Conservation (phyloP, 1,140 invertebrate species). For the Notospermus geniculatus region DNA sequence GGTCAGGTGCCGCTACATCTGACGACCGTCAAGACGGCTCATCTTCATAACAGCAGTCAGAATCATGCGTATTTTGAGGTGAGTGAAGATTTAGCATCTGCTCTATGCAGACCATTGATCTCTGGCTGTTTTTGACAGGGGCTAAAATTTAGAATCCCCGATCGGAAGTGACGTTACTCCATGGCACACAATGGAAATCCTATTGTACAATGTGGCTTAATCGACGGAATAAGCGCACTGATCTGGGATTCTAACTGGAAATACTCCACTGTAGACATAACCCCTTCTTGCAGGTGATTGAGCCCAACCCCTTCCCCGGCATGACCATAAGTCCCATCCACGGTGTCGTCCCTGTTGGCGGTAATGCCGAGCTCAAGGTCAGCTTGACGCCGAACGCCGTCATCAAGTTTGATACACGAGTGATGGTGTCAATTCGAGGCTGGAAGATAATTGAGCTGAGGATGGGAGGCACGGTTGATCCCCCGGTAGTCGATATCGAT, state of each 20-base stretch:
- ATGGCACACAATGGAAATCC: too few relatives aligned
- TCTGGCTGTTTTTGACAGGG: too few relatives aligned
- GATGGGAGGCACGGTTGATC: slow-evolving; percentile 52
- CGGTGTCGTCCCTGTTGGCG: slow-evolving; percentile 53
- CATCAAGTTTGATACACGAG: slow-evolving; percentile 54
- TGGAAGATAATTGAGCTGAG: slow-evolving; percentile 48
- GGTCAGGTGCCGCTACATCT: slow-evolving; percentile 52
- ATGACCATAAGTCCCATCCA: slow-evolving; percentile 46
- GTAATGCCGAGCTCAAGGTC: slow-evolving; percentile 43
- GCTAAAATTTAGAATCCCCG: too few relatives aligned
- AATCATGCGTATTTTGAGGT: slow-evolving; percentile 57
- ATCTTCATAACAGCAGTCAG: slow-evolving; percentile 47
- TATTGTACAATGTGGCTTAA: too few relatives aligned
- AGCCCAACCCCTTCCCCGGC: slow-evolving; percentile 52
- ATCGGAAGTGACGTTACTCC: too few relatives aligned
- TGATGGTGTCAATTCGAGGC: slow-evolving; percentile 49
- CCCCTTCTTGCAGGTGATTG: slow-evolving; percentile 39
- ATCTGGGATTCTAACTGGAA: too few relatives aligned
- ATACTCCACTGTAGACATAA: too few relatives aligned
- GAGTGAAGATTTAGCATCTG: background rate
- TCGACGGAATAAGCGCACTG: too few relatives aligned
- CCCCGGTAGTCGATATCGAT: slow-evolving; percentile 51
- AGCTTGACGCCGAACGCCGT: slow-evolving; percentile 47
- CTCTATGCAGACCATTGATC: too few relatives aligned
- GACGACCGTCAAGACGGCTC: slow-evolving; percentile 42